phyloP scores from a whole-genome alignment of 1,140 invertebrate species.

The Octopus bimaculoides region DNA sequence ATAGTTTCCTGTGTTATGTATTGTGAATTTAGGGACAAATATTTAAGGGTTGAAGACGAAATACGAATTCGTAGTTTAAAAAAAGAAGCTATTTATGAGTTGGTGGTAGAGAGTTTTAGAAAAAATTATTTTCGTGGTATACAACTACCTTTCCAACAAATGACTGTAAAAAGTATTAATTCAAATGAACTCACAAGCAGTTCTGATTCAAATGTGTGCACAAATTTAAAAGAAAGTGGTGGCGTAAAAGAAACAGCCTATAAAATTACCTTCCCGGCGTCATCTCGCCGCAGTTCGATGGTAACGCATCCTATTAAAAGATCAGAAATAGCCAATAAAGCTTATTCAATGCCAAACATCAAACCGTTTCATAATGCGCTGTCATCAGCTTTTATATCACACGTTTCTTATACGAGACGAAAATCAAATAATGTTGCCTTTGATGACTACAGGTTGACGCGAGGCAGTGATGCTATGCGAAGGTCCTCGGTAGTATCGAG shows the following conservation, averaged over 20 bases:
- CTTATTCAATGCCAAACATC: slow-evolving; percentile 9
- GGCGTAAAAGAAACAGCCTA: background rate
- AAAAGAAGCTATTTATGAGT: slow-evolving; percentile 38
- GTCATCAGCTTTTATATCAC: background rate
- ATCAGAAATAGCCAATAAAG: background rate
- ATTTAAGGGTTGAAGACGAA: slow-evolving; percentile 36
- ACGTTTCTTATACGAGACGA: background rate
- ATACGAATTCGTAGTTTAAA: slow-evolving; percentile 18
- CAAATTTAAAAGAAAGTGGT: background rate
- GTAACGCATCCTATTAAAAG: background rate
- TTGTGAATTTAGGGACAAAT: slow-evolving; percentile 50
- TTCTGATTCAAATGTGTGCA: background rate
- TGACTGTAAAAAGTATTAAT: background rate
- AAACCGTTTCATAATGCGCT: slow-evolving; percentile 4
- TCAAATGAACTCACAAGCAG: background rate
- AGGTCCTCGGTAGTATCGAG: background rate
- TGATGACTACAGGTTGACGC: background rate
- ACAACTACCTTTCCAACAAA: slow-evolving; percentile 32
- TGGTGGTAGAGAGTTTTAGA: slow-evolving; percentile 43
- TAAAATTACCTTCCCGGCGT: background rate
- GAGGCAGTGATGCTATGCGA: background rate
- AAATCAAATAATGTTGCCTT: background rate
- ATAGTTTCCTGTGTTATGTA: slow-evolving; percentile 46
- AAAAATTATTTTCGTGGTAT: slow-evolving; percentile 48
- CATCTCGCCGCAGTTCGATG: background rate